Evolutionary conservation across 2,888 invertebrate species (phyloP), one percentile per base, ranked within the genome.

Genomic region (Tinea pellionella): DNA sequence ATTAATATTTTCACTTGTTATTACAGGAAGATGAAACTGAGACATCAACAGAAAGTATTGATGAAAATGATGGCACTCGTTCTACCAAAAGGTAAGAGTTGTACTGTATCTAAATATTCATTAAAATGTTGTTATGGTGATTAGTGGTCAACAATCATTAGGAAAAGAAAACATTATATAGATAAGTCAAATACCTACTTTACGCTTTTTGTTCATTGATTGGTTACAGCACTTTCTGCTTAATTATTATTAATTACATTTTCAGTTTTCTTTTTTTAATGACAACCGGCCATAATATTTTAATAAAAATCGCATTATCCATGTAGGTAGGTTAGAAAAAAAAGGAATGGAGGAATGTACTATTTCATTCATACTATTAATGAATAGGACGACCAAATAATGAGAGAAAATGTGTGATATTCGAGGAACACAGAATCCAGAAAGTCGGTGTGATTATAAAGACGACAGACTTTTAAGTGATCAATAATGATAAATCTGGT

Each of bases 1-100:
- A n/a, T n/a, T n/a, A n/a, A n/a, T n/a, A n/a, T n/a, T 24, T 24
- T 24, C 3, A 24, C 13, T 62, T 64, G n/a, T 63, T 37, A 65
- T 71, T 75, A 64, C 76, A 76, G 61, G 67, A 87, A 86, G 84
- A 86, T 80, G 85, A 85, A 67, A 75, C 73, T 67, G 84, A 82
- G 70, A 80, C 77, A 69, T 70, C 79, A 65, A 73, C 67, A 68
- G 83, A 83, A 66, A 72, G 68, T 66, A 73, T 69, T 70, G 84
- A 85, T 72, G 83, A 86, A 67, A 82, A 86, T 78, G 75, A 74
- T 71, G 81, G 72, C 65, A 77, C 73, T 68, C 74, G 72, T 65
- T 70, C 74, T 73, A 83, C 76, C 73, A 87, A 82, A 73, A 85
- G 85, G 87, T 87, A 78, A 65, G 76, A 71, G 67, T 11, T 24